A percentile compares a stretch with the other conserved stretches of the same genome.
phyloP scores from a whole-genome alignment of 2,888 invertebrate species.

The Torymus texanus region DNA sequence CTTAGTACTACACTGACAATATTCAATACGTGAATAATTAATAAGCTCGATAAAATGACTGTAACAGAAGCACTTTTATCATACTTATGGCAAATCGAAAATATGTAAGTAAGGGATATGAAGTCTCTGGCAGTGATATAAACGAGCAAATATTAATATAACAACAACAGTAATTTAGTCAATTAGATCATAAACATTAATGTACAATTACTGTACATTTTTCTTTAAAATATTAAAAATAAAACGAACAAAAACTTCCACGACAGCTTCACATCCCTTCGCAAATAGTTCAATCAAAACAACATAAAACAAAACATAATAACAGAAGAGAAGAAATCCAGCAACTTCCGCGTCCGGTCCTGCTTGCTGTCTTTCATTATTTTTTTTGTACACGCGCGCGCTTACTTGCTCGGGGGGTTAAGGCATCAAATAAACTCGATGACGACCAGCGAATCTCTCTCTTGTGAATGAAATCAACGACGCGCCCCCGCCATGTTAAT shows the following conservation, averaged over 20 bases:
- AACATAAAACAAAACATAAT: conserved; percentile 2
- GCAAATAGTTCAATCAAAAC: neutral
- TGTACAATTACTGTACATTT: no score
- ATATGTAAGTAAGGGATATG: conserved; percentile 39
- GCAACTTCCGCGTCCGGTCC: conserved; percentile 2
- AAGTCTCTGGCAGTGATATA: neutral
- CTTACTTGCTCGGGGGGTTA: no score
- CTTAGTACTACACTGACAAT: conserved; percentile 5
- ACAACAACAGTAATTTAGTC: no score
- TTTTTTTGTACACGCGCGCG: no score
- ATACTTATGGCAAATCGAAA: conserved; percentile 11
- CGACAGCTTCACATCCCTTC: no score
- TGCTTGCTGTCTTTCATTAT: neutral
- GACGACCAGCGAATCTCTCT: conserved; percentile 49
- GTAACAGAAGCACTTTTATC: no score
- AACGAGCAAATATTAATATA: no score
- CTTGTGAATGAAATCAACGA: neutral
- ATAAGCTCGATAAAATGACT: neutral
- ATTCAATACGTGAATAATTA: conserved; percentile 10
- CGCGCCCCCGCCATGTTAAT: conserved; percentile 28
- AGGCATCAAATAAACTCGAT: conserved; percentile 46
- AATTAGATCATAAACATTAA: no score
- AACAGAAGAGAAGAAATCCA: conserved; percentile 3
- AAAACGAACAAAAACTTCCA: no score
- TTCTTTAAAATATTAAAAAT: no score